Base-by-base conservation (phyloP, 2,797 vertebrate species). In the Aeoliscus strigatus region DNA sequence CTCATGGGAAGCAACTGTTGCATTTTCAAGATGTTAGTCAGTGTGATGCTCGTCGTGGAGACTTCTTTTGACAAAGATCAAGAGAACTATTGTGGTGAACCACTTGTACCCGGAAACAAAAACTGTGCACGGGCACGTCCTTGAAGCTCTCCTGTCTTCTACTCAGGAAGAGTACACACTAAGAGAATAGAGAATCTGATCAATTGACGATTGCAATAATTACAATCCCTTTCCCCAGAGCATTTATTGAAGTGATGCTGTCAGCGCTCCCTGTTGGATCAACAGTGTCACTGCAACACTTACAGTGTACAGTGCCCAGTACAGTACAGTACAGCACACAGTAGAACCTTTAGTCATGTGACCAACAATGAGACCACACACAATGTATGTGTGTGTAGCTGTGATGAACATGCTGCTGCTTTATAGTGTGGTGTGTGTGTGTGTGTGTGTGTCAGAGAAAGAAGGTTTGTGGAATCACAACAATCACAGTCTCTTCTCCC, bases 381-480 rank as follows among this genome's bases (percentile, higher is more conserved):
- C 40, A 6, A 3, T 9, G 4, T 16, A 60, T 37, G 52, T 68
- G 51, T 33, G 47, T 44, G 35, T 12, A 57, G 27, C 35, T 7
- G 2, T 44, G 57, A 46, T 51, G 28, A 26, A 36, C 37, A 42
- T 39, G 24, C 41, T 45, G 38, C 37, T 12, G 23, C 4, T 18
- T 5, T 25, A 14, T 37, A 23, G 13, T 24, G 24, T 35, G n/a
- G 14, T 21, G 28, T 27, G 21, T 12, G 11, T 13, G 39, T 26
- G n/a, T 23, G 16, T 23, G 18, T 13, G 23, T 38, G 6, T 11
- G 26, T 15, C 2, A 9, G 9, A 8, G 16, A 41, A 8, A 32
- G 16, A 30, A 27, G 33, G 43, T 55, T 47, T 42, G 3, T 29
- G 24, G 21, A 53, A 45, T 60, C 29, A n/a, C 41, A 42, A 35